A percentile compares a stretch with the other conserved stretches of the same genome.
These are phyloP conservation scores for Columba guinea DNA, from an alignment of 2,797 vertebrate species.

Conservation along the genomic window DNA sequence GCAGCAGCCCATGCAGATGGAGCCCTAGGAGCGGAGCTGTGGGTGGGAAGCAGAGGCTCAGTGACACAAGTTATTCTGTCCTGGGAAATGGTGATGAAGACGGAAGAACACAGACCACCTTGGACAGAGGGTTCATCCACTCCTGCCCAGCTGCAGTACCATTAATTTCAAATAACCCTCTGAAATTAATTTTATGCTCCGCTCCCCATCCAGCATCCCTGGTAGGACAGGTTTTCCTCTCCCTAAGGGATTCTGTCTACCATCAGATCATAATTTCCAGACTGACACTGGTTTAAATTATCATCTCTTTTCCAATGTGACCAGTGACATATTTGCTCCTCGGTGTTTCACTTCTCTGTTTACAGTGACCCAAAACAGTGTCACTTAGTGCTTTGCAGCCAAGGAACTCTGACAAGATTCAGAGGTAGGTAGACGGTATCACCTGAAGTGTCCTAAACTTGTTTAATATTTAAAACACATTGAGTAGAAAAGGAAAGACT, in stretches of 20 bases:
- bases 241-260: neutral
- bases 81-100: neutral
- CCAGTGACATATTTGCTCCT: neutral
- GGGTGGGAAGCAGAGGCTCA: rapidly evolving
- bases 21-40: neutral
- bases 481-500: neutral
- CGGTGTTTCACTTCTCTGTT: neutral
- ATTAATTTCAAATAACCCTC: neutral
- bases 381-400: neutral
- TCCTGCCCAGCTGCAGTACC: neutral
- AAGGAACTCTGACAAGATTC: neutral
- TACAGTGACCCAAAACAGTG: neutral
- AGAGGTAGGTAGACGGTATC: neutral
- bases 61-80: rapidly evolving
- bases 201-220: neutral
- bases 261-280: neutral
- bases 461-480: neutral
- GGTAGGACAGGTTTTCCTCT: neutral
- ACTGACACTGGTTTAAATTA: neutral
- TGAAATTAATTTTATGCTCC: neutral
- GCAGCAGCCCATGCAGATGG: neutral
- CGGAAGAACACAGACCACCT: neutral
- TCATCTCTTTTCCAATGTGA: neutral
- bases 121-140: neutral
- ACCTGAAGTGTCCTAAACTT: neutral